Evolutionary conservation across 2,113 vertebrate genomes (phyloP), one percentile per base, ranked within the genome.

Genomic region (Tetrax tetrax): DNA sequence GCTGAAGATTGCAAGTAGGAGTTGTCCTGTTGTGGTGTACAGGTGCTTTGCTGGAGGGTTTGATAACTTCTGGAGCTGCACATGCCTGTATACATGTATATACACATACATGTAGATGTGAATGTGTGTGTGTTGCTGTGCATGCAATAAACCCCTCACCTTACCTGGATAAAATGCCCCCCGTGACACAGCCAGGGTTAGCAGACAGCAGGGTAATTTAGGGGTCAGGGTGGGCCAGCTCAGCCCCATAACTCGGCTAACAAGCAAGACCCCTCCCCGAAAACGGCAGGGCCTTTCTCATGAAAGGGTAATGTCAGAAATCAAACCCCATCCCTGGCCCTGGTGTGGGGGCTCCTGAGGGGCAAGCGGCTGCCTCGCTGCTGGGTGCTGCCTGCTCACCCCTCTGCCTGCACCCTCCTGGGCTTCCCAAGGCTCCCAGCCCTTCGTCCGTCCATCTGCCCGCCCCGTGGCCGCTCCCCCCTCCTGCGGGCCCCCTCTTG

Each of bases 391-490:
- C 54, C 75, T 38, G 27, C 54, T 59, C 8, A 41, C 29, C 25
- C 68, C 18, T 3, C 35, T 50, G 41, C 37, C 66, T 74, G 53
- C 54, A 48, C 54, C 37, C 64, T 23, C 18, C 19, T 61, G 37
- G 19, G 59, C 56, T 69, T 69, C 24, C 24, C 8, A 4, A 56
- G 53, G 37, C 74, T 63, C n/a, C n/a, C 22, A 69, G 28, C 22
- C 77, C 51, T 54, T 74, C 1, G 53, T 45, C 63, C 41, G 33
- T 66, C 61, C 6, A 9, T 33, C 54, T 20, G 6, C 33, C 51
- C 31, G 27, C 43, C 10, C 33, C 0, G 0, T 60, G 76, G 35
- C 50, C 91, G 2, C 59, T 90, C 6, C 0, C 43, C 9, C n/a
- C 29, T 78, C 47, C 65, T 0, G 0, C 8, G 4, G 29, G 41